These are phyloP conservation scores for Gonatopus flavifemur DNA, from an alignment of 1,140 invertebrate genomes.

Conservation along the genomic window DNA sequence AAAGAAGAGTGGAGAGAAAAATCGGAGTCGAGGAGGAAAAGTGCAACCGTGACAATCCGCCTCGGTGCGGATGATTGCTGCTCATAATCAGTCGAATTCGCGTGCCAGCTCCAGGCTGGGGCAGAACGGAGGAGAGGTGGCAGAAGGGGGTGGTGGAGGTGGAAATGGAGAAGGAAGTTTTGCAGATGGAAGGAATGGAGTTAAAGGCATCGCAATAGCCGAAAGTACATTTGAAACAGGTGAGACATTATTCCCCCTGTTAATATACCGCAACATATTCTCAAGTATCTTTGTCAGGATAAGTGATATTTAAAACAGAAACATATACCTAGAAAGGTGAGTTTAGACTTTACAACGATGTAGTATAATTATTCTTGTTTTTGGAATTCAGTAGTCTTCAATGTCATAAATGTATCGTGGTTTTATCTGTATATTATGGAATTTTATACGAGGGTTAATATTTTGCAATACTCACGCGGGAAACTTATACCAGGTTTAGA, in stretches of 20 bases:
- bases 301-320: too few species aligned
- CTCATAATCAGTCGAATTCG: constrained; percentile 40
- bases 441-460: too few species aligned
- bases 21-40: not conserved
- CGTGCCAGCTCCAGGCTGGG: constrained; percentile 39
- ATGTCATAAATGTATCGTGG: too few species aligned
- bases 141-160: constrained; percentile 16
- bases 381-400: too few species aligned
- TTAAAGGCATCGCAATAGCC: constrained; percentile 15
- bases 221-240: constrained; percentile 19
- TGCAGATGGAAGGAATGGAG: not conserved
- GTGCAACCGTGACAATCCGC: too few species aligned
- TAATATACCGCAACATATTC: not conserved
- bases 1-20: not conserved
- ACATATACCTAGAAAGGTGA: not conserved
- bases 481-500: too few species aligned
- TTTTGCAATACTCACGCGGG: too few species aligned
- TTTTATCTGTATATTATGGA: too few species aligned
- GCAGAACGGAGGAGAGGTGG: constrained; percentile 34
- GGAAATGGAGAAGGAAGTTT: constrained; percentile 17
- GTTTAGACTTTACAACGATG: too few species aligned
- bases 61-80: constrained; percentile 38
- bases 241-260: constrained; percentile 17
- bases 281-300: not conserved
- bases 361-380: too few species aligned